Base-by-base conservation (phyloP, 2,113 vertebrate species). In the Sarotherodon lohbergeri region DNA sequence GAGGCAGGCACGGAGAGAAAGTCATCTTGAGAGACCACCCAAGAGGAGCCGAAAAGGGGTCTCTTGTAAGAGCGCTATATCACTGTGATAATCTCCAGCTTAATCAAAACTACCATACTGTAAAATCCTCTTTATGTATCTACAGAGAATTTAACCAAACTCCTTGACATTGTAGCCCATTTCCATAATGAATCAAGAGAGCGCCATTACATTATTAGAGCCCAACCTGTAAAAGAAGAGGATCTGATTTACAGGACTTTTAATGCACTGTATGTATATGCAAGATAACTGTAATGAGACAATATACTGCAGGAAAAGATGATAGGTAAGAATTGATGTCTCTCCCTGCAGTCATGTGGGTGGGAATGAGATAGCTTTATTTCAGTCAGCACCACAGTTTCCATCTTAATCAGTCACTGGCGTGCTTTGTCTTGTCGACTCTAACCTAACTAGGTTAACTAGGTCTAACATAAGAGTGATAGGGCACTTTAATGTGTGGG, bases 251-350 rank as follows among this genome's bases (percentile, higher is more conserved):
- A 88, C 79, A 57, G 29, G 63, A 83, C 43, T 87, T 93, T 94
- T 88, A 89, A 88, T 90, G 87, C 78, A 78, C 86, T 71, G 52
- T 89, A 88, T 92, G 88, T 91, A 86, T 90, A 87, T 81, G 81
- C 89, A 90, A 93, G 93, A 95, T 94, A 93, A 92, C 92, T 76
- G 57, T 90, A 93, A 92, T 90, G 92, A 94, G 90, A 88, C 90
- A 81, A 87, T 81, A 81, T 84, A 80, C 82, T 81, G 59, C 79
- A n/a, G 81, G 27, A 68, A 81, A 84, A 89, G 85, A 91, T 94
- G 95, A 95, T 91, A 90, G 92, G 92, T 93, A 89, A 88, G 86
- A 95, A 94, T 81, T 83, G 87, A 95, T 95, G 95, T 91, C 71
- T 93, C 52, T 84, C 86, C 88, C 90, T 85, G 89, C 82, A 83